Evolutionary conservation across 1,140 invertebrate species (phyloP).

Genomic region (Aphaenogaster ashmeadi): DNA sequence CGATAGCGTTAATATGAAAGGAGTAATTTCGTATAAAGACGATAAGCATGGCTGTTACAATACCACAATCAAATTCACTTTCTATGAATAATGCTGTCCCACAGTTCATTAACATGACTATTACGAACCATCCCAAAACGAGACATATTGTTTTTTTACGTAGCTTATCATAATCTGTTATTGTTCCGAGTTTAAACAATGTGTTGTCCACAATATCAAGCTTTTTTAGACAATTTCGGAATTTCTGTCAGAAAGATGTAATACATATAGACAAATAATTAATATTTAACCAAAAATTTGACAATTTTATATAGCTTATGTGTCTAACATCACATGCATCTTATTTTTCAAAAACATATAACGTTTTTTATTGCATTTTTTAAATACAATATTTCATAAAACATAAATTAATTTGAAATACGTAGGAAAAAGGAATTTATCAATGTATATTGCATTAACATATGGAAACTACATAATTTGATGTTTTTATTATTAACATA

Average conservation of each 20-base stretch:
- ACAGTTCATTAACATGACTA: not conserved
- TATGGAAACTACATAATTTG: not conserved
- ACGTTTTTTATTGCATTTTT: not conserved
- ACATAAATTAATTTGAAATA: not conserved
- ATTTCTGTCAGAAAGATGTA: not conserved
- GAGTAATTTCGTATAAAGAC: not conserved
- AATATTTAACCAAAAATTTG: not conserved
- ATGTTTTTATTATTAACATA: not conserved
- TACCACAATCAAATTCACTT: too few species aligned
- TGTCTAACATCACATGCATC: not conserved
- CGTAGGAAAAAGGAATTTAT: not conserved
- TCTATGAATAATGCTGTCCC: not conserved
- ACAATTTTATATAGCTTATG: too few species aligned
- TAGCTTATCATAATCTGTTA: conserved; percentile 25
- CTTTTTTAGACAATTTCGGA: not conserved
- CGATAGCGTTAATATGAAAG: not conserved
- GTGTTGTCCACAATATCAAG: conserved; percentile 12
- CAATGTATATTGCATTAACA: not conserved
- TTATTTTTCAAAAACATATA: not conserved
- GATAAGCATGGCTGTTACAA: too few species aligned
- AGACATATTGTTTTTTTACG: not conserved
- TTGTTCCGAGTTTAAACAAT: not conserved
- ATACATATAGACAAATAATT: not conserved
- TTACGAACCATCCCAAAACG: not conserved
- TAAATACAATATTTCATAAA: not conserved